These are phyloP conservation scores for Sebastes fasciatus DNA, from an alignment of 2,113 vertebrate genomes.

Conservation along the genomic window DNA sequence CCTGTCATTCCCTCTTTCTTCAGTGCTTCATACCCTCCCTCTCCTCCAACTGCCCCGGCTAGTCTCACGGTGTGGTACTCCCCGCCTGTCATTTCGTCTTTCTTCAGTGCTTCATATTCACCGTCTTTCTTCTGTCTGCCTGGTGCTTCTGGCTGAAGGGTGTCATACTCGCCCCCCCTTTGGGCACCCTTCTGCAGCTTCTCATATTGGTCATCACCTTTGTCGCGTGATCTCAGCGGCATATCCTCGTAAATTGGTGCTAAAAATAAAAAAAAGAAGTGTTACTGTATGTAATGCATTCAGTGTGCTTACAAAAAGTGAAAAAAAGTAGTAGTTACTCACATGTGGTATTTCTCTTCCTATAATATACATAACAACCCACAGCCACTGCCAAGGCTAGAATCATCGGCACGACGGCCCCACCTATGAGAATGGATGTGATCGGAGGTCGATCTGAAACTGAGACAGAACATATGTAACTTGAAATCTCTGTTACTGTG, in stretches of 20 bases:
- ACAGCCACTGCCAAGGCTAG: not conserved
- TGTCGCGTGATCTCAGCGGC: not conserved
- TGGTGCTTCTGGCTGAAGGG: conserved; percentile 3
- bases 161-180: conserved; percentile 39
- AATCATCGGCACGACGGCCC: rapidly evolving
- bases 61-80: conserved; percentile 17
- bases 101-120: conserved; percentile 47
- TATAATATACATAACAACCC: not conserved
- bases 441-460: not conserved
- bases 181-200: not conserved
- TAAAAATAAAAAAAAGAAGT: conserved; percentile 4
- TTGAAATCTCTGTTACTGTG: not conserved
- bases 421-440: rapidly evolving
- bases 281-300: not conserved
- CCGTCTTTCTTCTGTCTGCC: not conserved
- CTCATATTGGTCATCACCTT: conserved; percentile 43
- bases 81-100: not conserved
- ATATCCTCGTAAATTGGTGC: conserved; percentile 50
- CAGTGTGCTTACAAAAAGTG: not conserved
- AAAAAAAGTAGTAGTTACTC: conserved; percentile 17
- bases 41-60: rapidly evolving
- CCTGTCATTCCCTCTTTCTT: conserved; percentile 15
- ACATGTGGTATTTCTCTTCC: conserved; percentile 23
- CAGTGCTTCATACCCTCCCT: conserved; percentile 48
- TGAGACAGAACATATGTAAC: not conserved